phyloP scores from a whole-genome alignment of 2,797 vertebrate species.

The Argyrosomus regius region DNA sequence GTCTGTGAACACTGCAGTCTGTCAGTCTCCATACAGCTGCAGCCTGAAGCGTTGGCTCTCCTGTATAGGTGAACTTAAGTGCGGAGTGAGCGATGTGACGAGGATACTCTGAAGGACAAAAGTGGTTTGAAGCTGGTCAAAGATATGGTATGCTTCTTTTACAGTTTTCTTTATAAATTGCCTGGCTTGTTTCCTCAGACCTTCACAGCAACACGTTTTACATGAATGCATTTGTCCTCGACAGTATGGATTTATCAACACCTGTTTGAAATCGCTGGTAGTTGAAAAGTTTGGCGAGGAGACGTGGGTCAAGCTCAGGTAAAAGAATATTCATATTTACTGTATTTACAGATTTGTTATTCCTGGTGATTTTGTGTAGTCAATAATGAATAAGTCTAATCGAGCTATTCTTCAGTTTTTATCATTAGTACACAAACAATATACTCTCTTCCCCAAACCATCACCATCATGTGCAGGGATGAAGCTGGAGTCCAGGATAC shows the following conservation, averaged over 20 bases:
- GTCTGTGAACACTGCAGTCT: not conserved
- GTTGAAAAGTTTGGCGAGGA: slow-evolving; percentile 86
- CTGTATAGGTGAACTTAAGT: not conserved
- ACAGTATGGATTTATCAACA: slow-evolving; percentile 88
- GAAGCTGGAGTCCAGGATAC: slow-evolving; percentile 81
- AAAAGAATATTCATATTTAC: slow-evolving; percentile 10
- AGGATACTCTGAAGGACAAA: not conserved
- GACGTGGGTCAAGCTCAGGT: slow-evolving; percentile 86
- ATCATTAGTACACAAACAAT: not conserved
- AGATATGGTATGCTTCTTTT: slow-evolving; percentile 36
- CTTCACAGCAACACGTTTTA: not conserved
- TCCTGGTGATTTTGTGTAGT: not conserved
- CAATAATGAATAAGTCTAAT: too few species aligned
- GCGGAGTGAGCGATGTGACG: not conserved
- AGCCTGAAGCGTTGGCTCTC: too few species aligned
- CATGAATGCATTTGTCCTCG: not conserved
- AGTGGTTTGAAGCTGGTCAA: not conserved
- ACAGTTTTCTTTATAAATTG: not conserved
- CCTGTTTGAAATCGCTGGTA: slow-evolving; percentile 83
- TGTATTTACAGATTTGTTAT: not conserved
- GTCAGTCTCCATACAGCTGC: not conserved
- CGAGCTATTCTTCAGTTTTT: not conserved
- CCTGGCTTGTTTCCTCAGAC: not conserved
- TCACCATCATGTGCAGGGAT: slow-evolving; percentile 24
- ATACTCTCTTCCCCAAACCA: not conserved